A percentile compares a stretch with the other conserved stretches of the same genome.
phyloP scores from a whole-genome alignment of 1,140 invertebrate species.

The Philotrypesis tridentata region DNA sequence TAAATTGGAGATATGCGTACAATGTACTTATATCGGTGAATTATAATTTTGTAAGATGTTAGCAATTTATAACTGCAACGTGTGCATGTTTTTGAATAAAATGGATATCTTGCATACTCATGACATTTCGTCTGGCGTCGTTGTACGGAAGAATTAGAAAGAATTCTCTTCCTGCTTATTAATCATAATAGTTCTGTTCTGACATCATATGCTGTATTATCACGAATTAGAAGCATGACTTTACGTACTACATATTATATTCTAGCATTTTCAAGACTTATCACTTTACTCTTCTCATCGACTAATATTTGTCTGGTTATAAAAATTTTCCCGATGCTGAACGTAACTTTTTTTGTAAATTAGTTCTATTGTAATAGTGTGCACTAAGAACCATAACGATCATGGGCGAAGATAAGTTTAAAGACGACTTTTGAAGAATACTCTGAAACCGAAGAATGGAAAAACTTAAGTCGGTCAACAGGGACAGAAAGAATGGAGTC shows the following conservation, averaged over 20 bases:
- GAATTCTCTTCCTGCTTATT: constrained; percentile 27
- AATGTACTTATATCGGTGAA: too few species aligned
- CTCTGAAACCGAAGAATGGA: neutral
- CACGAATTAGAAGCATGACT: constrained; percentile 16
- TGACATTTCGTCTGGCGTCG: too few species aligned
- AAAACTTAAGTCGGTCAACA: neutral
- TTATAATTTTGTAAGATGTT: too few species aligned
- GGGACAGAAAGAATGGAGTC: neutral
- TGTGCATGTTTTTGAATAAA: too few species aligned
- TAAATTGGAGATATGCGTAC: too few species aligned
- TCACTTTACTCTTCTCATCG: too few species aligned
- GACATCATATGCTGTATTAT: constrained; percentile 25
- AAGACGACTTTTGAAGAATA: neutral
- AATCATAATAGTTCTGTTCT: constrained; percentile 22
- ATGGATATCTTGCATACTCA: too few species aligned
- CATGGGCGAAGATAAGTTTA: neutral
- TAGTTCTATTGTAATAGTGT: neutral
- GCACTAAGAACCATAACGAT: neutral
- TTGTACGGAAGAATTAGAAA: neutral
- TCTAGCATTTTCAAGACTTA: neutral
- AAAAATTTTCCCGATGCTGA: too few species aligned
- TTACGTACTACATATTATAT: too few species aligned
- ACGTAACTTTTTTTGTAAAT: neutral
- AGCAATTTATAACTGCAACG: too few species aligned
- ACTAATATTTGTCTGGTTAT: too few species aligned